Base-by-base conservation (phyloP, 2,113 vertebrate species). In the Microtus richardsoni region DNA sequence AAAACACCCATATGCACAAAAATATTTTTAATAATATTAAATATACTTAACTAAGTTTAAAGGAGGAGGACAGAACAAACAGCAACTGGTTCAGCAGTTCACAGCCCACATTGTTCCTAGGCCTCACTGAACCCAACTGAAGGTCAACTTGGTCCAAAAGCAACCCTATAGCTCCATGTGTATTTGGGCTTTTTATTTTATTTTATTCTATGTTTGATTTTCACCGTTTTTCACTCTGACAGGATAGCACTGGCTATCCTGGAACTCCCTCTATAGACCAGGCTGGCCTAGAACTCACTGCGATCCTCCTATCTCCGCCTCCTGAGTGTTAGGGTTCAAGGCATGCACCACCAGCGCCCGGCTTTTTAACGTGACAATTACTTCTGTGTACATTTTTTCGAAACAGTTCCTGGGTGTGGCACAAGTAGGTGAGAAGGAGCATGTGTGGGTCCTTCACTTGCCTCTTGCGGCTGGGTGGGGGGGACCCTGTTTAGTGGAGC, bases 371-470 rank as follows among this genome's bases (percentile, higher is more conserved):
- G 52, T 7, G 68, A 71, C 39, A 26, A 13, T 70, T 73, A 44
- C 60, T 41, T 19, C 21, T 41, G 39, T 41, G 7, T 36, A 8
- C 60, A 10, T 41, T 52, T 39, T 49, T 30, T 71, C 62, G 3
- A 22, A 64, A 28, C 14, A 14, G 12, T n/a, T 17, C 16, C 30
- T 7, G 4, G 52, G 28, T 49, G 89, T 92, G 62, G 41, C 47
- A 12, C 4, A 2, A 4, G 0, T 24, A 6, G 4, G 33, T 19
- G 11, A 21, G 33, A 26, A 1, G 24, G 6, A 44, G 11, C 36
- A 36, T 1, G 8, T 8, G 2, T 13, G 12, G 8, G 0, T 0
- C 36, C 83, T 49, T 33, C 58, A 33, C 47, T 88, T 33, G 17
- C 7, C 93, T 36, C 82, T 66, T 19, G 11, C 22, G 36, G 28